Evolutionary conservation across 2,888 invertebrate species (phyloP).

Genomic region (Lasioglossum lativentre): DNA sequence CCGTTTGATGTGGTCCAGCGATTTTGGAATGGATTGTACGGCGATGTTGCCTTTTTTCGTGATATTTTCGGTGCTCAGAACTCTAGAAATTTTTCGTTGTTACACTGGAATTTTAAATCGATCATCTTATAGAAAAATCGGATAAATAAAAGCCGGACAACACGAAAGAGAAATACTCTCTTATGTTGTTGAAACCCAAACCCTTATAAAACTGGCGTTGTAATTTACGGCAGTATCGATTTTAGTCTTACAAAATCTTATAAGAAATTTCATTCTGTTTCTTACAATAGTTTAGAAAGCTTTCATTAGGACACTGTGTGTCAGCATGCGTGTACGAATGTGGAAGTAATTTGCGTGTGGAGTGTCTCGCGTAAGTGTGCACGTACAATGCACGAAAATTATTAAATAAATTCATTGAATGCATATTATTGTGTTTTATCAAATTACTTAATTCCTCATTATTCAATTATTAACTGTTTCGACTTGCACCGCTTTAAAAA

Average conservation of each 20-base stretch:
- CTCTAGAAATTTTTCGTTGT: not conserved
- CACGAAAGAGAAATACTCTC: not conserved
- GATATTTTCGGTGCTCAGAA: not conserved
- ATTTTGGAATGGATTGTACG: not conserved
- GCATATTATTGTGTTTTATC: not conserved
- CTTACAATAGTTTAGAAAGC: not conserved
- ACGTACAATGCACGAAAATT: not conserved
- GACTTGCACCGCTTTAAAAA: not conserved
- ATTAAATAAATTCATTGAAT: not conserved
- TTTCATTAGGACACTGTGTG: not conserved
- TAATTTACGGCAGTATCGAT: not conserved
- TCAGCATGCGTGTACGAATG: not conserved
- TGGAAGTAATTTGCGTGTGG: not conserved
- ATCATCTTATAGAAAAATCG: not conserved
- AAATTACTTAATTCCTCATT: not conserved
- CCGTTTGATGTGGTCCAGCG: not conserved
- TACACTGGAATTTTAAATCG: not conserved
- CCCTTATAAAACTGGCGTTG: not conserved
- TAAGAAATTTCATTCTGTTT: not conserved
- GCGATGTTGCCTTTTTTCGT: not conserved
- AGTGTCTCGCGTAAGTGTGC: not conserved
- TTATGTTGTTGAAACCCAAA: not conserved
- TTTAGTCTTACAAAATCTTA: not conserved
- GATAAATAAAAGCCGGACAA: not conserved
- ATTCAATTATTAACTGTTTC: not conserved